Conservation (phyloP, 2,113 vertebrate species). For the Heterochromis multidens region DNA sequence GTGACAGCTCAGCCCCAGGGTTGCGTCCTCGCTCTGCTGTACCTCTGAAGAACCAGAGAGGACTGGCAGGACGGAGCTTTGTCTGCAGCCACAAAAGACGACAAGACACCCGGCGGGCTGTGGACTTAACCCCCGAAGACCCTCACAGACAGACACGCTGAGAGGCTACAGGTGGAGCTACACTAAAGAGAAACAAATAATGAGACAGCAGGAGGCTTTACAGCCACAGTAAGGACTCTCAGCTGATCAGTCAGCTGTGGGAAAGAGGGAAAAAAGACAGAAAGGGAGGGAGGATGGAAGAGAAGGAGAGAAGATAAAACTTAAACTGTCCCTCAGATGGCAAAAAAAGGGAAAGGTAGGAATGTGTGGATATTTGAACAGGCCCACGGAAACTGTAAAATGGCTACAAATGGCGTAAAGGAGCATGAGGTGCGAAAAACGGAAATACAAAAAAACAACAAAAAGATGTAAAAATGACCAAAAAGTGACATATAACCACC, state of each 20-base stretch:
- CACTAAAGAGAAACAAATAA: conserved; percentile 2
- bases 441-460: no score
- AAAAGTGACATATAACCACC: not conserved
- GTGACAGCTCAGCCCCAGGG: conserved; percentile 37
- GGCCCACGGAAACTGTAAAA: not conserved
- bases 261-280: not conserved
- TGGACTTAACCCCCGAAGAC: conserved; percentile 40
- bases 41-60: conserved; percentile 1
- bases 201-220: conserved; percentile 29
- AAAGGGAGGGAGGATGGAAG: not conserved
- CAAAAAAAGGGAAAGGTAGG: not conserved
- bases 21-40: conserved; percentile 15
- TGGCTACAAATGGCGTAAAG: no score
- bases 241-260: conserved; percentile 45
- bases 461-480: not conserved
- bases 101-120: conserved; percentile 31
- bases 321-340: not conserved
- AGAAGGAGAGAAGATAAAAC: not conserved
- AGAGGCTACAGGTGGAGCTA: conserved; percentile 20
- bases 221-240: not conserved
- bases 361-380: not conserved
- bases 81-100: conserved; percentile 33
- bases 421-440: no score
- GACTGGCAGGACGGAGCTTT: conserved; percentile 21
- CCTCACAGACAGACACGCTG: not conserved